Percentiles rank a stretch among this genome's conserved stretches.
Evolutionary conservation across 2,888 invertebrate species (phyloP).

Genomic region (Drosophila ezoana): DNA sequence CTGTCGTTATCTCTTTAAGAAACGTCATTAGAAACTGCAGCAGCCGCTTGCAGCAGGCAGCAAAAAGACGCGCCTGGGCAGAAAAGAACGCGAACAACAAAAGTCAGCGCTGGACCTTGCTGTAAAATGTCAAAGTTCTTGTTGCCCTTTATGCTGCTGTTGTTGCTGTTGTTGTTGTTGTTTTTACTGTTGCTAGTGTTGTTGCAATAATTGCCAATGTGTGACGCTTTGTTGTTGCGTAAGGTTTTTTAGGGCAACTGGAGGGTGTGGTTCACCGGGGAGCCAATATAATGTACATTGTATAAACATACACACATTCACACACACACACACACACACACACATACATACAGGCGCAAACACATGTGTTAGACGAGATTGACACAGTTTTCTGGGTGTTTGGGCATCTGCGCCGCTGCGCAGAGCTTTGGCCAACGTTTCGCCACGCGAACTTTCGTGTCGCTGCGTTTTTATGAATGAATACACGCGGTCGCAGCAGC

Average conservation of each 20-base stretch:
- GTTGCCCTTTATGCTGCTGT: neutral
- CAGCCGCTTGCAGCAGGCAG: constrained; percentile 36
- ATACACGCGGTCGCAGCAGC: constrained; percentile 25
- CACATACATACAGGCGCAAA: constrained; percentile 5
- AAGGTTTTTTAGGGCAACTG: constrained; percentile 82
- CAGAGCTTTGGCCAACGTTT: constrained; percentile 49
- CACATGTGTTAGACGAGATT: constrained; percentile 52
- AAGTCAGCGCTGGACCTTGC: constrained; percentile 21
- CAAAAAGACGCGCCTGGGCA: constrained; percentile 53
- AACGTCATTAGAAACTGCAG: constrained; percentile 72
- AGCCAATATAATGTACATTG: constrained; percentile 40
- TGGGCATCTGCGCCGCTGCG: constrained; percentile 58
- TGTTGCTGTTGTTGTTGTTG: constrained; percentile 32
- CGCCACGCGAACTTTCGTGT: constrained; percentile 36
- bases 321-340: constrained; percentile 14
- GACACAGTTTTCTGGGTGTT: constrained; percentile 62
- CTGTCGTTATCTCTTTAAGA: constrained; percentile 60
- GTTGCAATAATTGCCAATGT: constrained; percentile 63
- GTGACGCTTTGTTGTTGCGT: constrained; percentile 73
- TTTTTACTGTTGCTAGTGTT: constrained; percentile 20
- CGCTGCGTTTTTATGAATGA: constrained; percentile 73
- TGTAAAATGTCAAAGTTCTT: constrained; percentile 51
- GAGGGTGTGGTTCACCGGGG: constrained; percentile 82
- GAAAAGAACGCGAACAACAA: constrained; percentile 29
- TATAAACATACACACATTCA: constrained; percentile 25